phyloP scores from a whole-genome alignment of 2,797 vertebrate species.

The Heliangelus exortis region DNA sequence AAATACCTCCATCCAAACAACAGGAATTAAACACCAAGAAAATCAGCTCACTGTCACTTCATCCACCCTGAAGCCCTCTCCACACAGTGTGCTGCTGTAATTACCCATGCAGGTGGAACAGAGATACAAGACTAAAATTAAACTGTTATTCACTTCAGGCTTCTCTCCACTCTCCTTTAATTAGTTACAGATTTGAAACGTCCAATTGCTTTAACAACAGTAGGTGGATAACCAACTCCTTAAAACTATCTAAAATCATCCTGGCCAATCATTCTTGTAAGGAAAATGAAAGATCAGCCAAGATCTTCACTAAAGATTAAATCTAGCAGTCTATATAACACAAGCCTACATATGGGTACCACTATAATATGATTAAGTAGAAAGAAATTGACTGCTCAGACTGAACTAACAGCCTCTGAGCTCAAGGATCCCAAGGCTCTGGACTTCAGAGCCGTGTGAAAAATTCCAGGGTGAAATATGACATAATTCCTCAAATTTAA shows the following conservation, averaged over 20 bases:
- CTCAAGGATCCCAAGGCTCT: neutral
- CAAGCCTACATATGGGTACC: neutral
- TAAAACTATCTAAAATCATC: neutral
- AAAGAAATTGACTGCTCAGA: neutral
- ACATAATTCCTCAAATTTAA: neutral
- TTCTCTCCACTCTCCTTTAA: neutral
- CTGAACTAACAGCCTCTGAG: neutral
- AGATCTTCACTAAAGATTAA: neutral
- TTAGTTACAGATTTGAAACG: neutral
- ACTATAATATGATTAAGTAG: neutral
- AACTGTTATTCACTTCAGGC: neutral
- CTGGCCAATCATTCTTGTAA: neutral
- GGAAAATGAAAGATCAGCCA: neutral
- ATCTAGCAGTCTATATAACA: neutral
- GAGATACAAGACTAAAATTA: neutral
- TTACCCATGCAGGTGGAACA: neutral
- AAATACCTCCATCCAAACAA: neutral
- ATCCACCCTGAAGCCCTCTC: neutral
- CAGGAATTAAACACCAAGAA: neutral
- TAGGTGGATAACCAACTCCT: neutral
- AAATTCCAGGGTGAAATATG: neutral
- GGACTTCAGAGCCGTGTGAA: neutral
- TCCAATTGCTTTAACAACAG: neutral
- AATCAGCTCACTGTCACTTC: neutral
- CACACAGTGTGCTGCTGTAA: neutral